phyloP scores from a whole-genome alignment of 2,797 vertebrate genomes.

The Ciconia nigra region DNA sequence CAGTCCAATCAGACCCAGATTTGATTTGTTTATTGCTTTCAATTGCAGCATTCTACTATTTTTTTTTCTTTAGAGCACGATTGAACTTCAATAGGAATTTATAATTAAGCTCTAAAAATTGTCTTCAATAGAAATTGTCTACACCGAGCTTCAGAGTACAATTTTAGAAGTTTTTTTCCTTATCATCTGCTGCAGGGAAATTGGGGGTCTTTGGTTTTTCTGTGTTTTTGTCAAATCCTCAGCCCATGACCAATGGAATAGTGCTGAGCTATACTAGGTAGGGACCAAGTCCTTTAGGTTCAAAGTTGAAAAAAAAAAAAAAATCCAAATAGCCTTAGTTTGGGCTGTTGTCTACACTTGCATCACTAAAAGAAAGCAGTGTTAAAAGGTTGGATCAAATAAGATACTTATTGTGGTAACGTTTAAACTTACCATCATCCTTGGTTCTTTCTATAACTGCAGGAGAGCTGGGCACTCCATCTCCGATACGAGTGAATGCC shows the following conservation, averaged over 20 bases:
- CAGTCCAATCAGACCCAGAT: neutral
- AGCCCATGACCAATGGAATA: neutral
- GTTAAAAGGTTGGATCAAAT: neutral
- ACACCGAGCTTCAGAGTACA: neutral
- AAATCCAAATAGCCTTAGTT: neutral
- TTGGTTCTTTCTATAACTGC: constrained; percentile 83
- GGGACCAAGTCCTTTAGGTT: neutral
- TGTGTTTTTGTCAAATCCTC: neutral
- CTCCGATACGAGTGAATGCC: constrained; percentile 88
- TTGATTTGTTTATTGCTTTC: constrained; percentile 30
- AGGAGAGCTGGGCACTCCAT: constrained; percentile 83
- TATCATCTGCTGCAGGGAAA: neutral
- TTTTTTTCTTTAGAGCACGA: neutral
- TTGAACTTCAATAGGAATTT: constrained; percentile 35
- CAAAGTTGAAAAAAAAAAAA: neutral
- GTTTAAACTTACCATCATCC: constrained; percentile 83
- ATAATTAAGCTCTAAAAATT: constrained; percentile 55
- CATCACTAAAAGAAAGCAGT: neutral
- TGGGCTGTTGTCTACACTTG: neutral
- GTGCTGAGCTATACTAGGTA: neutral
- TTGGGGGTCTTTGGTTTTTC: neutral
- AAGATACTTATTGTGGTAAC: neutral
- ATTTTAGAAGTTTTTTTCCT: neutral
- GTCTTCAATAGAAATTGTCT: constrained; percentile 40
- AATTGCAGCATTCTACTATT: neutral